Evolutionary conservation across 2,113 vertebrate species (phyloP).

Genomic region (Sinocyclocheilus grahami): DNA sequence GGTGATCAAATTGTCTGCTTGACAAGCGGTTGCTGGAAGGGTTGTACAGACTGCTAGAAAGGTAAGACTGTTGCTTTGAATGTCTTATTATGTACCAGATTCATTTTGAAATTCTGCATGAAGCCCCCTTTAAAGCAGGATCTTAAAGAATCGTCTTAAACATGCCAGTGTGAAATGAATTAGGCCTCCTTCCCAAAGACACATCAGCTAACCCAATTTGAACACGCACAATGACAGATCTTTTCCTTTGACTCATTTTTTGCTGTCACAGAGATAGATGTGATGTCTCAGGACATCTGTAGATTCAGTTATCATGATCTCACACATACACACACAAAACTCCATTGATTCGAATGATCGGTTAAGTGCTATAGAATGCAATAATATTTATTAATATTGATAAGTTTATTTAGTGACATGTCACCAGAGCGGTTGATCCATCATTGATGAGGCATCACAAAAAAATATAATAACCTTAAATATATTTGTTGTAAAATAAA

Average conservation of each 20-base stretch:
- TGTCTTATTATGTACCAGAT: background rate
- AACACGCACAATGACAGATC: background rate
- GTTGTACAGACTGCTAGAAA: background rate
- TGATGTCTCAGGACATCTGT: background rate
- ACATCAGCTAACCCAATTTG: background rate
- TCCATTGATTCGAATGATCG: background rate
- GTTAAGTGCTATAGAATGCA: background rate
- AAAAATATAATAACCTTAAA: background rate
- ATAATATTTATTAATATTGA: background rate
- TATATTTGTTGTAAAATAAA: background rate
- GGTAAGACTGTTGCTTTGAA: background rate
- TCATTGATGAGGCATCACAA: background rate
- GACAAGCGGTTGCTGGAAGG: background rate
- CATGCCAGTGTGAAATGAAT: background rate
- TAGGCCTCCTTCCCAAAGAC: background rate
- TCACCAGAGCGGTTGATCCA: conserved; percentile 16
- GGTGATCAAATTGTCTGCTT: conserved; percentile 37
- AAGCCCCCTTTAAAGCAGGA: background rate
- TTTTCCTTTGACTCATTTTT: background rate
- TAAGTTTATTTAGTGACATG: background rate
- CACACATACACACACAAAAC: background rate
- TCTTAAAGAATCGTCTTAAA: background rate
- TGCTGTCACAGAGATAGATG: background rate
- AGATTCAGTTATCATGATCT: background rate
- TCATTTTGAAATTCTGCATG: background rate